A percentile compares a stretch with the other conserved stretches of the same genome.
Evolutionary conservation across 2,888 invertebrate genomes (phyloP).

Genomic region (Diarsia rubi): DNA sequence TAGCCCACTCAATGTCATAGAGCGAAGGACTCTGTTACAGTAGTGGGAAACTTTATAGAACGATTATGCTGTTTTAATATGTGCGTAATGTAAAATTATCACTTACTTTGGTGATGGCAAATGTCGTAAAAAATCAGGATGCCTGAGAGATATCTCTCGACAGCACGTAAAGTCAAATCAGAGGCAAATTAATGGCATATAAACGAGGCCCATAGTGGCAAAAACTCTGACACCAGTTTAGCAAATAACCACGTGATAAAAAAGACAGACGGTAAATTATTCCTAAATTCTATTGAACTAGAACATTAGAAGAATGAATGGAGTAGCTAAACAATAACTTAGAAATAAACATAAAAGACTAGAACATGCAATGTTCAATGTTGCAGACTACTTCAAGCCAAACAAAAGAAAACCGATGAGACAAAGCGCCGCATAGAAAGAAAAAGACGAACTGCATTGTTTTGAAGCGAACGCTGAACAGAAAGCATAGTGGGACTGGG

Average conservation of each 20-base stretch:
- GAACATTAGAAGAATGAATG: neutral
- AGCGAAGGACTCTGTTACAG: neutral
- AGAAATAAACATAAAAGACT: neutral
- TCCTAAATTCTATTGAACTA: neutral
- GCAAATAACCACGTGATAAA: too few relatives aligned
- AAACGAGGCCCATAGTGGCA: too few relatives aligned
- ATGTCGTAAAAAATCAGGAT: too few relatives aligned
- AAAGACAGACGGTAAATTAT: neutral
- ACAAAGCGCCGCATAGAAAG: conserved; percentile 11
- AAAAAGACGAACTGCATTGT: conserved; percentile 30
- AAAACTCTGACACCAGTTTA: too few relatives aligned
- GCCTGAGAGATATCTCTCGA: too few relatives aligned
- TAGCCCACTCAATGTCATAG: neutral
- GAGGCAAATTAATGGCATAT: too few relatives aligned
- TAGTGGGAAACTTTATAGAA: neutral
- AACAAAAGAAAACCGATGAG: conserved; percentile 32
- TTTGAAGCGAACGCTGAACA: conserved; percentile 21
- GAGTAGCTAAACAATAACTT: neutral
- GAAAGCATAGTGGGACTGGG: conserved; percentile 36
- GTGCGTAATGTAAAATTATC: too few relatives aligned
- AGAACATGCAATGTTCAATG: conserved; percentile 19
- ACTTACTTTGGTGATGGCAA: too few relatives aligned
- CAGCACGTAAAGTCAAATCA: too few relatives aligned
- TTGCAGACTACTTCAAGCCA: conserved; percentile 8
- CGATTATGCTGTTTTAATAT: neutral